Conservation (phyloP, 2,888 invertebrate species). For the Ferrisia virgata region DNA sequence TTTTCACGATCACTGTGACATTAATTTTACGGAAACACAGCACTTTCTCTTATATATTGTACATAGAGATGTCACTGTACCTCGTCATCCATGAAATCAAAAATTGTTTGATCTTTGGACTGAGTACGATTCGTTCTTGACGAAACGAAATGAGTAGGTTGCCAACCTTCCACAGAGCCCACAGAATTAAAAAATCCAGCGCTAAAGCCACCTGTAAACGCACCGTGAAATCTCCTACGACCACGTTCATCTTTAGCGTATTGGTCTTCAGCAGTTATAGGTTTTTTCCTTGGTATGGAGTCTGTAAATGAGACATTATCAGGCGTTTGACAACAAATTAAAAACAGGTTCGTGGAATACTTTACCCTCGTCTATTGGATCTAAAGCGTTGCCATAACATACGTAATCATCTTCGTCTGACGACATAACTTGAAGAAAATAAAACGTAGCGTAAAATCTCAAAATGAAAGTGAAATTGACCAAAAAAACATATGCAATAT, state of each 20-base stretch:
- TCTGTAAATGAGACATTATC: background rate
- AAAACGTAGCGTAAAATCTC: background rate
- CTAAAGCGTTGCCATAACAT: conserved; percentile 76
- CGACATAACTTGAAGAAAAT: background rate
- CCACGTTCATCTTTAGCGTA: conserved; percentile 86
- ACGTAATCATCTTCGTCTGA: conserved; percentile 59
- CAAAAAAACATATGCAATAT: too few species aligned
- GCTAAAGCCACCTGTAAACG: conserved; percentile 97
- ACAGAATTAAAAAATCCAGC: conserved; percentile 98
- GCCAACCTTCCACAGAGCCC: conserved; percentile 93
- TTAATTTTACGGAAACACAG: background rate
- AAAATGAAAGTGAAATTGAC: background rate
- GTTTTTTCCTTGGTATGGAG: conserved; percentile 55
- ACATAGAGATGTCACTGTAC: conserved; percentile 51
- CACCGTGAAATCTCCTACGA: conserved; percentile 91
- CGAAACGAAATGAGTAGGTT: conserved; percentile 85
- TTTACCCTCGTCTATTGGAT: conserved; percentile 79
- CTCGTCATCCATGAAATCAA: conserved; percentile 98
- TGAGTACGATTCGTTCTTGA: conserved; percentile 69
- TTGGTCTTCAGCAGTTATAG: conserved; percentile 78
- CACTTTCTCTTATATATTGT: background rate
- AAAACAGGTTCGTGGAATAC: too few species aligned
- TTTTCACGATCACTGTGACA: background rate
- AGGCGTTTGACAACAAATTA: too few species aligned
- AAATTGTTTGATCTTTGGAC: conserved; percentile 63